phyloP scores from a whole-genome alignment of 2,888 invertebrate species.

The Tachina grossa region DNA sequence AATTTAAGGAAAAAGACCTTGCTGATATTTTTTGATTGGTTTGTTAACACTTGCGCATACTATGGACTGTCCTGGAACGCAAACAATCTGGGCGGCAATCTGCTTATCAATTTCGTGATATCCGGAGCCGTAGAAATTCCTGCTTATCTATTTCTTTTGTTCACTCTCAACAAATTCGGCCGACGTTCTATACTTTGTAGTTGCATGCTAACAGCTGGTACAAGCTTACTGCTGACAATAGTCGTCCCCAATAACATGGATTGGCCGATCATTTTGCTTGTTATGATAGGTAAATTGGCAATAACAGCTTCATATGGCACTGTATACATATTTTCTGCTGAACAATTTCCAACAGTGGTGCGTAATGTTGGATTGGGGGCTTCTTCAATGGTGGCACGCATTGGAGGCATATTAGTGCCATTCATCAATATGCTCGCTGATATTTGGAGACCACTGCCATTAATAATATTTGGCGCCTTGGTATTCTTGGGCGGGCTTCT shows the following conservation, averaged over 20 bases:
- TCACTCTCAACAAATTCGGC: conserved; percentile 88
- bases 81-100: conserved; percentile 88
- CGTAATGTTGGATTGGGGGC: conserved; percentile 94
- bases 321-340: conserved; percentile 88
- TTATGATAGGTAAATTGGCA: conserved; percentile 89
- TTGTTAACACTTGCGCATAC: conserved; percentile 90
- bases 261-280: conserved; percentile 85
- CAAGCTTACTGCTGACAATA: conserved; percentile 85
- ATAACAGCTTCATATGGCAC: conserved; percentile 90
- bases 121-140: conserved; percentile 91
- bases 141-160: conserved; percentile 86
- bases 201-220: conserved; percentile 87
- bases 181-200: conserved; percentile 87
- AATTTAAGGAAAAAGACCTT: conserved; percentile 86
- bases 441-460: conserved; percentile 87
- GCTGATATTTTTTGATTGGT: conserved; percentile 90
- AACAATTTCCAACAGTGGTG: conserved; percentile 90
- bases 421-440: conserved; percentile 89
- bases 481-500: conserved; percentile 89
- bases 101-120: conserved; percentile 88
- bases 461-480: conserved; percentile 88
- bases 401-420: conserved; percentile 88
- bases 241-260: conserved; percentile 84
- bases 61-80: conserved; percentile 91
- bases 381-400: conserved; percentile 92